Conservation (phyloP, 2,888 invertebrate species). For the Odontomyia ornata region DNA sequence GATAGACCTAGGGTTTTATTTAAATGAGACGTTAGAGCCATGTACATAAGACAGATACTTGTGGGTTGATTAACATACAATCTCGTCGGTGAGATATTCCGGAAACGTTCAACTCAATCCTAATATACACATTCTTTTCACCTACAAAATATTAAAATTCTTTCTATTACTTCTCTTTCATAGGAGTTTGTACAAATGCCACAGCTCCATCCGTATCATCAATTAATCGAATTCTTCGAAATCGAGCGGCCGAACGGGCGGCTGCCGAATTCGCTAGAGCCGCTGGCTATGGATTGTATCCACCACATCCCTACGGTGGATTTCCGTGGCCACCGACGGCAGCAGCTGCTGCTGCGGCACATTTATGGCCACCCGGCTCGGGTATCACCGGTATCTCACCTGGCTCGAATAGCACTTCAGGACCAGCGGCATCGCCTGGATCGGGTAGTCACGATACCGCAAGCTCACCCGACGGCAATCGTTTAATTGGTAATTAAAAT, state of each 20-base stretch:
- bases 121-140: too few species aligned
- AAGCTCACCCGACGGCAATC: slow-evolving; percentile 62
- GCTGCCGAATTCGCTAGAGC: slow-evolving; percentile 95
- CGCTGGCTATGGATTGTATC: slow-evolving; percentile 87
- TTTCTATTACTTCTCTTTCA: not conserved
- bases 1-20: too few species aligned
- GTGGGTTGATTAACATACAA: too few species aligned
- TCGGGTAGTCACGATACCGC: slow-evolving; percentile 63
- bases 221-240: slow-evolving; percentile 94
- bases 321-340: slow-evolving; percentile 68
- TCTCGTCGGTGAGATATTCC: too few species aligned
- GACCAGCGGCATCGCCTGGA: slow-evolving; percentile 67
- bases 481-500: slow-evolving; percentile 60
- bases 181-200: slow-evolving; percentile 94
- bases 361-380: slow-evolving; percentile 70
- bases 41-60: too few species aligned
- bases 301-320: slow-evolving; percentile 76
- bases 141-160: too few species aligned
- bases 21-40: too few species aligned
- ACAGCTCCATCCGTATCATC: slow-evolving; percentile 97
- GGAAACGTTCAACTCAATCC: too few species aligned
- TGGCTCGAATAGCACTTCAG: slow-evolving; percentile 67
- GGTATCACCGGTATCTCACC: slow-evolving; percentile 66
- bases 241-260: slow-evolving; percentile 94
- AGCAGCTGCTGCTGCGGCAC: slow-evolving; percentile 55